Conservation (phyloP, 2,113 vertebrate genomes). For the Phrynosoma blainvillii region DNA sequence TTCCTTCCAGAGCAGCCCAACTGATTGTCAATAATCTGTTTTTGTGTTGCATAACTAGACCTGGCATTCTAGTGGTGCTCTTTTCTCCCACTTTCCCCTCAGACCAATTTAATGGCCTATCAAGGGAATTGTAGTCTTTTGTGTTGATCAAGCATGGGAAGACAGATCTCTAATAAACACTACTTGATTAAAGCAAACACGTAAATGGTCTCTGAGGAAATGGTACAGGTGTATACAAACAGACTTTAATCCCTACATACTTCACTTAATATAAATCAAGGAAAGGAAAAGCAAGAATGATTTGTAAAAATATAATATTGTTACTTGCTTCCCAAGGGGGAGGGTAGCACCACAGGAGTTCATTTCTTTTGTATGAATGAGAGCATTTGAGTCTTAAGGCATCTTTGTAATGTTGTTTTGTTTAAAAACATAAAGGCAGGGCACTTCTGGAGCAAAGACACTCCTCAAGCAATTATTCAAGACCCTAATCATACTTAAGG, state of each 20-base stretch:
- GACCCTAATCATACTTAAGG: neutral
- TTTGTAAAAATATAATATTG: neutral
- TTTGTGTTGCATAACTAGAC: neutral
- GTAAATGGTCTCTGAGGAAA: slow-evolving; percentile 8
- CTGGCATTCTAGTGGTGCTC: neutral
- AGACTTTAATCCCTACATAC: neutral
- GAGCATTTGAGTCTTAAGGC: neutral
- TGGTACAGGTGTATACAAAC: neutral
- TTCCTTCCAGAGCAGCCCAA: neutral
- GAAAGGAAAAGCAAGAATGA: neutral
- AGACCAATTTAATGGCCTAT: slow-evolving; percentile 2
- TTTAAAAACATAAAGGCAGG: neutral
- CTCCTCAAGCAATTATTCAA: neutral
- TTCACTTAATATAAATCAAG: neutral
- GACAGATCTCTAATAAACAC: slow-evolving; percentile 6
- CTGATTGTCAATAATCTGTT: slow-evolving; percentile 5
- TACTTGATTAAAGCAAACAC: slow-evolving; percentile 25
- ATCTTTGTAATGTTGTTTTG: neutral
- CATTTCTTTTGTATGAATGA: neutral
- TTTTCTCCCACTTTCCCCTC: neutral
- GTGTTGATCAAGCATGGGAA: slow-evolving; percentile 9
- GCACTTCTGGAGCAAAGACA: neutral
- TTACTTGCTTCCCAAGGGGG: neutral
- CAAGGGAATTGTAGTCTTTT: slow-evolving; percentile 23
- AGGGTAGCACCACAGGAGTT: neutral